Evolutionary conservation across 2,888 invertebrate species (phyloP), one percentile per base, ranked within the genome.

Genomic region (Aelia acuminata): DNA sequence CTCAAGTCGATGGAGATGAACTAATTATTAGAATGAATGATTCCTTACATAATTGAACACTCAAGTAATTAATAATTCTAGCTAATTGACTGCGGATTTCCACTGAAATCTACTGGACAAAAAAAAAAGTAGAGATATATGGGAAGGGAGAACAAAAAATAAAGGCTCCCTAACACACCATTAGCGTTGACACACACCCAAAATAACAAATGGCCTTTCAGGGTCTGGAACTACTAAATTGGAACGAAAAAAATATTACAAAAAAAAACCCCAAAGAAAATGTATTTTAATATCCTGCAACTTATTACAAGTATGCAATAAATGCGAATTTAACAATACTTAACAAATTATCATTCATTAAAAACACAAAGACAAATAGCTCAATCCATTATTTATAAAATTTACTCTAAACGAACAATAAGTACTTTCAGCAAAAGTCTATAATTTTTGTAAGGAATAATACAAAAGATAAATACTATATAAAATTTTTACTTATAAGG

Each of bases 111-210:
- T 18, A n/a, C n/a, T n/a, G n/a, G n/a, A n/a, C 18, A 8, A 35
- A 35, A 35, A 31, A 35, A 70, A 70, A 70, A 70, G 26, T 35
- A 35, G 63, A 70, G 63, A 70, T 70, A 70, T 35, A 70, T 35
- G 63, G 31, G 15, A 18, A 31, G 63, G 35, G 35, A 31, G 35
- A 35, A 70, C 63, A 70, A 70, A 70, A 70, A 70, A 70, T 70
- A 20, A 70, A 18, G 63, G 63, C 31, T n/a, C 35, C 8, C 63
- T 70, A 70, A 70, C 31, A 70, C 63, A 70, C 63, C 63, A 70
- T 70, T 70, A 70, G 63, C 31, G 35, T 4, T 70, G 63, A 70
- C 35, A 70, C 8, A 70, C 63, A 35, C 20, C 63, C 35, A 7
- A 70, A 70, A 35, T 70, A 70, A 70, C 31, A 18, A 70, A 70